Conservation (phyloP, 37 sponge, comb jelly and placozoan genomes). For the Tethya wilhelma region DNA sequence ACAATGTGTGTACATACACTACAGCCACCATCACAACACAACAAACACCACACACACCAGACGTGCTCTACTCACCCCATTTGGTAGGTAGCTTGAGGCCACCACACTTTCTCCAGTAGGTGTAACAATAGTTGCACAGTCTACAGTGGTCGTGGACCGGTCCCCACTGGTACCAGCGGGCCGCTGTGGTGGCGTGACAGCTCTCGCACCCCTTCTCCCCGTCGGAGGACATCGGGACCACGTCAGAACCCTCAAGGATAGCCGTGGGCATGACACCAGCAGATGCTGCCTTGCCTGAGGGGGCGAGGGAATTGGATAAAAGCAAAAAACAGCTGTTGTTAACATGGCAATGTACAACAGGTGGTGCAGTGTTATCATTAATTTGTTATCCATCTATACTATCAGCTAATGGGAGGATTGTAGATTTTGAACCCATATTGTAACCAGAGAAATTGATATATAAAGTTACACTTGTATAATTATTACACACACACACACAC, state of each 20-base stretch:
- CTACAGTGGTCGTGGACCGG: constrained; percentile 84
- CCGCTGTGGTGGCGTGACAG: constrained; percentile 53
- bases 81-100: constrained; percentile 90
- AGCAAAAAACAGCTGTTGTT: no score
- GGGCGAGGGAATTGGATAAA: no score
- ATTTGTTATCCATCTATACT: no score
- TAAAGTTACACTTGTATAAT: no score
- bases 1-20: no score
- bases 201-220: constrained; percentile 90
- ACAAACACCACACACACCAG: neutral
- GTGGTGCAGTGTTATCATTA: no score
- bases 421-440: no score
- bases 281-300: constrained; percentile 71
- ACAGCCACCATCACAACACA: neutral
- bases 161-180: constrained; percentile 87
- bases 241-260: constrained; percentile 25
- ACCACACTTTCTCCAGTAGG: constrained; percentile 95
- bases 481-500: no score
- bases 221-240: constrained; percentile 50
- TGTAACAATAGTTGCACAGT: constrained; percentile 84
- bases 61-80: constrained; percentile 71
- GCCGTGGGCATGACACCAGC: constrained; percentile 58
- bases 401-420: no score
- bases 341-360: no score
- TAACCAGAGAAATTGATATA: no score